These are phyloP conservation scores for Xylota sylvarum DNA, from an alignment of 2,888 invertebrate genomes.

Conservation along the genomic window DNA sequence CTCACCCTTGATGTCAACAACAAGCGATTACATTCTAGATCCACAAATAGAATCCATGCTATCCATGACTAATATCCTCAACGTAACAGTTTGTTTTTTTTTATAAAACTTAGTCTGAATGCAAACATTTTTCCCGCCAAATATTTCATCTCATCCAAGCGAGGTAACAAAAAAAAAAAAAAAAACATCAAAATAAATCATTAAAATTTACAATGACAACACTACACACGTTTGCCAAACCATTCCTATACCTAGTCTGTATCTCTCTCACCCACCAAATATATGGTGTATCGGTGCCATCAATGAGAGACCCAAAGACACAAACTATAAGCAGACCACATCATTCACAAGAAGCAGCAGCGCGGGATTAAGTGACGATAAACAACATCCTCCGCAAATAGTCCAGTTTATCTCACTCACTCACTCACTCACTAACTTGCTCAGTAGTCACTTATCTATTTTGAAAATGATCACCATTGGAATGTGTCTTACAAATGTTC, in stretches of 20 bases:
- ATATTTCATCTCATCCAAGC: background rate
- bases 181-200: conserved; percentile 29
- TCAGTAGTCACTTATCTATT: conserved; percentile 21
- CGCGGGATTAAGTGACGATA: conserved; percentile 59
- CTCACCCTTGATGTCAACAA: background rate
- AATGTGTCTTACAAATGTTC: conserved; percentile 40
- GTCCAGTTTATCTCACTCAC: conserved; percentile 49
- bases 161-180: background rate
- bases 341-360: conserved; percentile 42
- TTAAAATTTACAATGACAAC: conserved; percentile 30
- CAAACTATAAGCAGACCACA: conserved; percentile 7
- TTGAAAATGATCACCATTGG: conserved; percentile 38
- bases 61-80: conserved; percentile 14
- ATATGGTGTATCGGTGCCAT: background rate
- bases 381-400: conserved; percentile 62
- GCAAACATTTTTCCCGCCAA: conserved; percentile 32
- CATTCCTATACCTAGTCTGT: too few relatives aligned
- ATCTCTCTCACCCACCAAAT: background rate
- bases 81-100: background rate
- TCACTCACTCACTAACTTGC: background rate
- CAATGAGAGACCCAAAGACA: conserved; percentile 27
- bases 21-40: background rate
- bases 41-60: background rate
- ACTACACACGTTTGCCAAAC: conserved; percentile 4
- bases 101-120: background rate